phyloP scores from a whole-genome alignment of 2,888 invertebrate genomes.

The Xylota segnis region DNA sequence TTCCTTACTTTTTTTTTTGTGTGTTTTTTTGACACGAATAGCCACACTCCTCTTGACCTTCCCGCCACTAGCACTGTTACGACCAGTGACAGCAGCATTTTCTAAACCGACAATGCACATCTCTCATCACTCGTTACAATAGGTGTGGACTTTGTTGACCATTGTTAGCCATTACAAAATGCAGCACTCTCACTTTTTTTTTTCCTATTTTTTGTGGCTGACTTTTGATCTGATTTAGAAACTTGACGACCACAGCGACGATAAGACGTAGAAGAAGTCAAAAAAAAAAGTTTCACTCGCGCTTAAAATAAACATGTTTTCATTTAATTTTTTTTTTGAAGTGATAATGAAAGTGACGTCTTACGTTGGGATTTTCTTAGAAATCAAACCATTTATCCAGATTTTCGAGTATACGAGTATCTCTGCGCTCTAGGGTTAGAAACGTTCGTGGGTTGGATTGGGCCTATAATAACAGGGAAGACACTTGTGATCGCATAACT shows the following conservation, averaged over 20 bases:
- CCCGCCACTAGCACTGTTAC: not conserved
- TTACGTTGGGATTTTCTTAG: slow-evolving; percentile 26
- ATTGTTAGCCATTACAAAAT: slow-evolving; percentile 46
- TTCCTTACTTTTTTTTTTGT: not conserved
- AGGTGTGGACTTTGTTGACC: slow-evolving; percentile 52
- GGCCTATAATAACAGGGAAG: slow-evolving; percentile 8
- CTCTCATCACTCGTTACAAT: slow-evolving; percentile 33
- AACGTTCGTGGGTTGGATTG: slow-evolving; percentile 1
- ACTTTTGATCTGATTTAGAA: slow-evolving; percentile 65
- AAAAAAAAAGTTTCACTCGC: slow-evolving; percentile 53
- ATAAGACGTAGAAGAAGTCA: not conserved
- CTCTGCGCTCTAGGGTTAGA: slow-evolving; percentile 9
- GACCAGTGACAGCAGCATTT: not conserved
- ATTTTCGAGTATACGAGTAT: slow-evolving; percentile 23
- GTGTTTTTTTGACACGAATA: not conserved
- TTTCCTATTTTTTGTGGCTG: slow-evolving; percentile 32
- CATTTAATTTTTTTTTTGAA: slow-evolving; percentile 22
- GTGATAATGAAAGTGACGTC: slow-evolving; percentile 53
- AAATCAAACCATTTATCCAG: slow-evolving; percentile 21
- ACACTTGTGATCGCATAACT: slow-evolving; percentile 3
- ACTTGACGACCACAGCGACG: slow-evolving; percentile 21
- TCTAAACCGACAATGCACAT: slow-evolving; percentile 32
- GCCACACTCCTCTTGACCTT: slow-evolving; percentile 22
- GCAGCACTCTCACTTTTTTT: slow-evolving; percentile 57
- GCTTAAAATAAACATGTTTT: slow-evolving; percentile 48